Percentiles rank a stretch among this genome's conserved stretches.
These are phyloP conservation scores for Ascaphus truei DNA, from an alignment of 2,113 vertebrate genomes.

Conservation along the genomic window DNA sequence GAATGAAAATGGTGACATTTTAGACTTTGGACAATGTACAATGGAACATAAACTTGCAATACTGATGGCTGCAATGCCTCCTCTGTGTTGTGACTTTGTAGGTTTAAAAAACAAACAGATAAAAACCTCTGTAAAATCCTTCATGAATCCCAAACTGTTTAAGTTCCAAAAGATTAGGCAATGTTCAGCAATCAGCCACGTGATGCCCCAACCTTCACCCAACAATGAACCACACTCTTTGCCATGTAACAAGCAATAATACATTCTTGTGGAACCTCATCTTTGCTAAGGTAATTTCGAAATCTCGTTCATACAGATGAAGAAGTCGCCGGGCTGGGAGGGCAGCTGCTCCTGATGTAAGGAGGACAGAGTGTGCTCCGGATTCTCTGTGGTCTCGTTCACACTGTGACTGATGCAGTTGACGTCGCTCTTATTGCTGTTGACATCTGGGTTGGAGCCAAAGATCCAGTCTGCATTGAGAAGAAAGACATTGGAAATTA, in stretches of 20 bases:
- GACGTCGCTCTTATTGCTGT: constrained; percentile 67
- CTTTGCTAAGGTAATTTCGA: constrained; percentile 57
- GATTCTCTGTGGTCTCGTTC: constrained; percentile 59
- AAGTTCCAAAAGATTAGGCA: too few relatives aligned
- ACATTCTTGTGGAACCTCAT: constrained; percentile 22
- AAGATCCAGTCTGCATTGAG: constrained; percentile 69
- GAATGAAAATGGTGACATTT: too few relatives aligned
- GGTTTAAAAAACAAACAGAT: too few relatives aligned
- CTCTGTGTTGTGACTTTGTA: too few relatives aligned
- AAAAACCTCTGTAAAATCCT: too few relatives aligned
- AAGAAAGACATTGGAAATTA: constrained; percentile 3
- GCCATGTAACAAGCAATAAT: neutral
- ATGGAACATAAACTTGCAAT: too few relatives aligned
- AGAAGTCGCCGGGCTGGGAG: constrained; percentile 57
- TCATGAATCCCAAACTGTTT: too few relatives aligned
- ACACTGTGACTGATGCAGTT: constrained; percentile 70
- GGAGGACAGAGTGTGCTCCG: neutral
- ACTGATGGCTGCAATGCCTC: too few relatives aligned
- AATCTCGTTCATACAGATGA: constrained; percentile 66
- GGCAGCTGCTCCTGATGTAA: neutral
- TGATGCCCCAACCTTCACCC: too few relatives aligned
- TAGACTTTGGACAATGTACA: too few relatives aligned
- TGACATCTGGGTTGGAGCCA: constrained; percentile 53
- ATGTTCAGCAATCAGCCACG: too few relatives aligned
- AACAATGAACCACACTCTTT: neutral